Evolutionary conservation across 2,888 invertebrate species (phyloP).

Genomic region (Sylvicola fuscatus): DNA sequence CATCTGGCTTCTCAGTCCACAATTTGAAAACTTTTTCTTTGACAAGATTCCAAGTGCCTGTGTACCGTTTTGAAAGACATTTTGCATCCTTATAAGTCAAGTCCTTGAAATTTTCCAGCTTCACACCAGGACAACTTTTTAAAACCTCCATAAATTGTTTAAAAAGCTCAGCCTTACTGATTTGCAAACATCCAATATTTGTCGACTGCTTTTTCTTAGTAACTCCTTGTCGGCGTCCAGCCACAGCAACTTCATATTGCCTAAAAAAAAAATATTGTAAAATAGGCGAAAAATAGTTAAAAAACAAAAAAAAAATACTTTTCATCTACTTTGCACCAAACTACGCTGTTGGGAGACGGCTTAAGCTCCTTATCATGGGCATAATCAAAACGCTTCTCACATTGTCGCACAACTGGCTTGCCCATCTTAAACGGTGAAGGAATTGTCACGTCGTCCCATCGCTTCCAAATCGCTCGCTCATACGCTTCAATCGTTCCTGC

Average conservation of each 20-base stretch:
- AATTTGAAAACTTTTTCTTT: conserved; percentile 29
- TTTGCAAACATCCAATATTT: conserved; percentile 26
- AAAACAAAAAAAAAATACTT: conserved; percentile 17
- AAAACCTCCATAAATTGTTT: conserved; percentile 27
- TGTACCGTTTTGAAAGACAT: conserved; percentile 15
- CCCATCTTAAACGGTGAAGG: conserved; percentile 8
- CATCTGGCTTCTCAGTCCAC: conserved; percentile 32
- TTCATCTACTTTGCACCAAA: conserved; percentile 31
- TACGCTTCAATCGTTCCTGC: conserved; percentile 31
- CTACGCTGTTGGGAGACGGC: conserved; percentile 38
- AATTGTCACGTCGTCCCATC: conserved; percentile 17
- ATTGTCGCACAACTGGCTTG: conserved; percentile 13
- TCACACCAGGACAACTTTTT: conserved; percentile 13
- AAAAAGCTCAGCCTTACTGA: conserved; percentile 34
- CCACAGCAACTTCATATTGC: conserved; percentile 45
- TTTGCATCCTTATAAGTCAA: conserved; percentile 14
- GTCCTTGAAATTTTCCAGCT: conserved; percentile 1
- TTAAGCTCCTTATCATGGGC: conserved; percentile 20
- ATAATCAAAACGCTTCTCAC: conserved; percentile 21
- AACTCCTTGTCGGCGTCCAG: conserved; percentile 57
- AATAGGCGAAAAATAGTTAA: conserved; percentile 3
- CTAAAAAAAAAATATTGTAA: conserved; percentile 25
- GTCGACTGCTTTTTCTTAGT: conserved; percentile 38
- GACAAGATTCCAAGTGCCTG: conserved; percentile 25
- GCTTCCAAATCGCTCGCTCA: conserved; percentile 29